Percentiles rank a stretch among this genome's conserved stretches.
phyloP scores from a whole-genome alignment of 2,888 invertebrate species.

The Subacronicta megacephala region DNA sequence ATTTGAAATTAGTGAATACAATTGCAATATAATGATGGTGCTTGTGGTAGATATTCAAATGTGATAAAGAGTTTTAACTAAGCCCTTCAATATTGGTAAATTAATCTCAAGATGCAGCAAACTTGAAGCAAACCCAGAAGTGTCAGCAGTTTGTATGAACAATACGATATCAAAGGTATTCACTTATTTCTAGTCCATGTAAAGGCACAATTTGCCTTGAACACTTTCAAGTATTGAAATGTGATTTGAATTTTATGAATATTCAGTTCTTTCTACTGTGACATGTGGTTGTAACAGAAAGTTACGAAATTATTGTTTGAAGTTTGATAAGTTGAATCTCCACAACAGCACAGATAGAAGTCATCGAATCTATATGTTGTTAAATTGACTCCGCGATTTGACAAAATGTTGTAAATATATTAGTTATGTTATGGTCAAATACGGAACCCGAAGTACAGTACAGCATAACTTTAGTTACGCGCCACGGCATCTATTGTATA shows the following conservation, averaged over 20 bases:
- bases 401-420: constrained; percentile 63
- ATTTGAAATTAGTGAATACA: constrained; percentile 62
- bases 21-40: constrained; percentile 37
- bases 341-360: constrained; percentile 39
- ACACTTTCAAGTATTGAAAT: constrained; percentile 72
- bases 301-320: constrained; percentile 55
- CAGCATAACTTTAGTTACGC: constrained; percentile 68
- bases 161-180: constrained; percentile 40
- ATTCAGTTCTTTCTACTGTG: constrained; percentile 62
- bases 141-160: constrained; percentile 12
- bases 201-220: constrained; percentile 50
- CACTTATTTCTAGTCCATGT: constrained; percentile 59
- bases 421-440: constrained; percentile 59
- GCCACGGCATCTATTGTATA: constrained; percentile 77
- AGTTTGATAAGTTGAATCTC: constrained; percentile 59
- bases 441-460: constrained; percentile 65
- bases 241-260: constrained; percentile 75
- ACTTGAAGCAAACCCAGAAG: neutral
- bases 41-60: constrained; percentile 37
- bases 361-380: constrained; percentile 53
- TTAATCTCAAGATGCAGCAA: neutral
- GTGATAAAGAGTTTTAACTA: constrained; percentile 37
- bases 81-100: neutral
- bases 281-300: constrained; percentile 54
- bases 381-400: constrained; percentile 58